Conservation (phyloP, 1,140 invertebrate genomes). For the Acarapis woodi region DNA sequence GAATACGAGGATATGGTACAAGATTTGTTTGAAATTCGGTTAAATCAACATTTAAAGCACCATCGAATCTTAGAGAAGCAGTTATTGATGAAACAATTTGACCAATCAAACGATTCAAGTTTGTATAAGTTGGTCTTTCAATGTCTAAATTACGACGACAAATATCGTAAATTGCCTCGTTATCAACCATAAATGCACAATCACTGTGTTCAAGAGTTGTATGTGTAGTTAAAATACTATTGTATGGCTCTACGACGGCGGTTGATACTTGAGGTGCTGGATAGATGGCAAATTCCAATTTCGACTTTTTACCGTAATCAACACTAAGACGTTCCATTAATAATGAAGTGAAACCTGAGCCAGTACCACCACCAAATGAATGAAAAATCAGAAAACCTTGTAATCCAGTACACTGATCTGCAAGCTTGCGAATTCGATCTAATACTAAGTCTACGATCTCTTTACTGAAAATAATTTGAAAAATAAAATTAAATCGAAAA, state of each 20-base stretch:
- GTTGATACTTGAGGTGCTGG: conserved; percentile 38
- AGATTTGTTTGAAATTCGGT: conserved; percentile 37
- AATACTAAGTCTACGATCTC: conserved; percentile 50
- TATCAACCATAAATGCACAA: conserved; percentile 42
- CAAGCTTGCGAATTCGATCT: conserved; percentile 24
- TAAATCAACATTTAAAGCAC: conserved; percentile 35
- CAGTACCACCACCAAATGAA: conserved; percentile 29
- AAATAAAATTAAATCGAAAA: too few relatives aligned
- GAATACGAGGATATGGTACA: conserved; percentile 29
- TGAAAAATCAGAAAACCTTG: conserved; percentile 24
- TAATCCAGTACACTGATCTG: conserved; percentile 16
- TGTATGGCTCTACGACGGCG: conserved; percentile 64
- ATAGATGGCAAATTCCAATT: conserved; percentile 44
- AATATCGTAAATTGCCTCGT: conserved; percentile 41
- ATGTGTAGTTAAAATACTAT: conserved; percentile 47
- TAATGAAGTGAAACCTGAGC: conserved; percentile 39
- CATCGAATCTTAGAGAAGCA: conserved; percentile 34
- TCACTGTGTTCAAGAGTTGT: conserved; percentile 45
- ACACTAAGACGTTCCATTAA: conserved; percentile 33
- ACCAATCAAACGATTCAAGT: conserved; percentile 24
- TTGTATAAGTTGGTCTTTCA: conserved; percentile 27
- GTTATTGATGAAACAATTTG: conserved; percentile 30
- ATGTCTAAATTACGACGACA: conserved; percentile 30
- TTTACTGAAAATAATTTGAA: too few relatives aligned
- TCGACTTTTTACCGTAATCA: conserved; percentile 38